Conservation (phyloP, 2,888 invertebrate genomes). For the Aproaerema taeniolella region DNA sequence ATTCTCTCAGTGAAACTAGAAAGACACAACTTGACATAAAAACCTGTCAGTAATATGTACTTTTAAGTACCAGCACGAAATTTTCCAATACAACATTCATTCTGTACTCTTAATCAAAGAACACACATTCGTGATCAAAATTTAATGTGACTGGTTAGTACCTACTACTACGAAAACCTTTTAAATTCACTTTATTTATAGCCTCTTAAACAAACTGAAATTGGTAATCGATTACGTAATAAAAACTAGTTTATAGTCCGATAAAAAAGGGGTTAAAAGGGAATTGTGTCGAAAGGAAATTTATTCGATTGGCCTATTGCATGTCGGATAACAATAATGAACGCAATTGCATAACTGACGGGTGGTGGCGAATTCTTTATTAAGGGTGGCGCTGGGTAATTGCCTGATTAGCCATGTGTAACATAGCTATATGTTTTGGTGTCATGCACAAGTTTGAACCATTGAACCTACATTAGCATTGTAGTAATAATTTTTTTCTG, state of each 20-base stretch:
- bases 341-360: constrained; percentile 26
- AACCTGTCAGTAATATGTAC: no score
- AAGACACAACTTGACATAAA: no score
- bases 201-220: neutral
- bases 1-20: no score
- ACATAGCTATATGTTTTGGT: neutral
- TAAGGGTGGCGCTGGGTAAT: neutral
- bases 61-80: no score
- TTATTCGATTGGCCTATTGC: constrained; percentile 41
- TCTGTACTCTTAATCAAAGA: no score
- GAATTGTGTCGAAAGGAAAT: constrained; percentile 34
- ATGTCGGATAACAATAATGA: constrained; percentile 33
- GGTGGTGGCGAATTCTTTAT: neutral
- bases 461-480: no score
- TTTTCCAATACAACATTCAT: no score
- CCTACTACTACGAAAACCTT: no score
- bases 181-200: no score
- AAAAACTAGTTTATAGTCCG: constrained; percentile 19
- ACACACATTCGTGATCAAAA: no score
- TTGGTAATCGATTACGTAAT: constrained; percentile 11
- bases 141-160: no score
- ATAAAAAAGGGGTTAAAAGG: constrained; percentile 28
- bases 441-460: neutral
- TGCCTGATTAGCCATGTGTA: neutral
- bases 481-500: no score